Conservation (phyloP, 2,888 invertebrate genomes). For the Lottia scabra region DNA sequence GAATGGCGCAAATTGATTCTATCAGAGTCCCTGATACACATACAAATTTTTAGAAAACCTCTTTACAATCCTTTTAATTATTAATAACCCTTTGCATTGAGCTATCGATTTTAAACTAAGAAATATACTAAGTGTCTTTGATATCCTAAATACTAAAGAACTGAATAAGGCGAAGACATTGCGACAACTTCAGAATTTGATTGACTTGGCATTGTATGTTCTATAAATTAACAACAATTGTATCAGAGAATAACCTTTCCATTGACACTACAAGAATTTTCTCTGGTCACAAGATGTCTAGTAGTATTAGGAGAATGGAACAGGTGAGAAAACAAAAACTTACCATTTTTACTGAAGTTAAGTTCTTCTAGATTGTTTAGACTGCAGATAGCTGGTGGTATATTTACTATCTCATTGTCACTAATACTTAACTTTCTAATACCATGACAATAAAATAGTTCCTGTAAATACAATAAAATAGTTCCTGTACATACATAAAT, state of each 20-base stretch:
- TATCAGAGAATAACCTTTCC: slow-evolving; percentile 12
- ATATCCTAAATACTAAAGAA: no score
- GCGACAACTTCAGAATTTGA: no score
- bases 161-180: no score
- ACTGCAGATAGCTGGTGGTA: slow-evolving; percentile 89
- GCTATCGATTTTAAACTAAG: no score
- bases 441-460: slow-evolving; percentile 93
- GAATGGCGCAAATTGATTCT: no score
- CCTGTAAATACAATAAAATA: slow-evolving; percentile 63
- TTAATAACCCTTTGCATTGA: no score
- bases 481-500: slow-evolving; percentile 81
- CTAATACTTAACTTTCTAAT: slow-evolving; percentile 84
- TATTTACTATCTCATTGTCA: slow-evolving; percentile 88
- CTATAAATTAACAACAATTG: neutral
- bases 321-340: slow-evolving; percentile 25
- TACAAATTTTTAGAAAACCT: no score
- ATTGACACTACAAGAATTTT: neutral
- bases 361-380: slow-evolving; percentile 84
- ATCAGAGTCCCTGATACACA: no score
- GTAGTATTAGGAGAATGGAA: neutral
- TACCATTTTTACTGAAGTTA: slow-evolving; percentile 87
- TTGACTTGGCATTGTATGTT: no score
- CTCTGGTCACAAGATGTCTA: neutral
- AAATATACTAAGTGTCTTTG: no score
- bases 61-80: no score